These are phyloP conservation scores for Orthosia gracilis DNA, from an alignment of 2,888 invertebrate genomes.

Conservation along the genomic window DNA sequence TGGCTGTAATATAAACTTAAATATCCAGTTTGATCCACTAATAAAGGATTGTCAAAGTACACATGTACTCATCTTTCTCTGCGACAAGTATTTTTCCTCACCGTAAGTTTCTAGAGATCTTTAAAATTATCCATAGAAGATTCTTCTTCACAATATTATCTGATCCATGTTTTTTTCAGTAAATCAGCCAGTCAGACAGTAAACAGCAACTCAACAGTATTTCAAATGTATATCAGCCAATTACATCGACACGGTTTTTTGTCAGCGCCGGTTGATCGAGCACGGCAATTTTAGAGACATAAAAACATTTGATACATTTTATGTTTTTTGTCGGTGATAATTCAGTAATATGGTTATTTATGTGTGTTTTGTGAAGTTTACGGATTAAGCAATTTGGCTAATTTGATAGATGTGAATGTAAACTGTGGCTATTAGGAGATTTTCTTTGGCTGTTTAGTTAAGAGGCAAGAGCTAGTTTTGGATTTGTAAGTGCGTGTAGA, in stretches of 20 bases:
- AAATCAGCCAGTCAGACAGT: conserved; percentile 1
- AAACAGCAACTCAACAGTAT: neutral
- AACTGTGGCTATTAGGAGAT: conserved; percentile 11
- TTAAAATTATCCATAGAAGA: no score
- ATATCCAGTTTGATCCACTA: no score
- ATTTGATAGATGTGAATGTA: conserved; percentile 30
- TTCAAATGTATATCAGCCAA: conserved; percentile 14
- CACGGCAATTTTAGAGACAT: conserved; percentile 50
- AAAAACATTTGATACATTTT: conserved; percentile 49
- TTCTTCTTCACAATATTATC: neutral
- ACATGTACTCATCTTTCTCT: no score
- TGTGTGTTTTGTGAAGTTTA: conserved; percentile 42
- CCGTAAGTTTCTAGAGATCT: no score
- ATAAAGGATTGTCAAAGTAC: no score
- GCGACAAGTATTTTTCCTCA: no score
- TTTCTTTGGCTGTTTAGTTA: neutral
- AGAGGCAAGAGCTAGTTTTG: neutral
- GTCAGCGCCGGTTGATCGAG: conserved; percentile 36
- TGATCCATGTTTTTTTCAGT: neutral
- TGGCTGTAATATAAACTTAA: no score
- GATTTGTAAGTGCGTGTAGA: neutral
- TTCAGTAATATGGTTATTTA: conserved; percentile 32
- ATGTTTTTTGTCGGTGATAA: conserved; percentile 33
- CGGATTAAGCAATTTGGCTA: conserved; percentile 39
- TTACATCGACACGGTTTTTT: conserved; percentile 44